These are phyloP conservation scores for Nemopilema nomurai DNA, from an alignment of 30 jellyfish, hydroid and myxozoan genomes.

Conservation along the genomic window DNA sequence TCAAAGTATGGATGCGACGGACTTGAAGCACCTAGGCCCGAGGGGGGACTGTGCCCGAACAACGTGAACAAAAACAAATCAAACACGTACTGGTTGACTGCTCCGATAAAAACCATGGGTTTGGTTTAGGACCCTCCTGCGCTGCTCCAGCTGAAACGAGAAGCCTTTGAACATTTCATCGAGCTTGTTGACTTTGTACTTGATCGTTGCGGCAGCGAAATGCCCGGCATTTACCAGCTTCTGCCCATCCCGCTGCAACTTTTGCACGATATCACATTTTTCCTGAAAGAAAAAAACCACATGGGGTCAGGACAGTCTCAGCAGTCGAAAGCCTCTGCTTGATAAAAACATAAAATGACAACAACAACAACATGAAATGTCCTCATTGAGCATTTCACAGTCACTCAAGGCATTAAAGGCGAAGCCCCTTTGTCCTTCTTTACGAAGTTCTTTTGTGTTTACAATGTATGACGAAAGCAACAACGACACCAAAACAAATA, in stretches of 20 bases:
- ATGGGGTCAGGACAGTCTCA: conserved; percentile 6
- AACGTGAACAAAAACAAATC: background rate
- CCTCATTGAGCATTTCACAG: background rate
- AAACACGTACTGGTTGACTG: conserved; percentile 79
- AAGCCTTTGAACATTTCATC: conserved; percentile 79
- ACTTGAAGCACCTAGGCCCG: background rate
- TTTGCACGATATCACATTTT: conserved; percentile 64
- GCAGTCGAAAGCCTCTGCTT: background rate
- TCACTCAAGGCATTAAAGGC: background rate
- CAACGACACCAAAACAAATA: no score
- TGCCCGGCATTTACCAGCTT: conserved; percentile 89
- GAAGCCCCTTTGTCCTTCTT: background rate
- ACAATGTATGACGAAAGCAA: background rate
- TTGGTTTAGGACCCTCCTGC: conserved; percentile 66
- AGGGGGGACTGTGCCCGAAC: background rate
- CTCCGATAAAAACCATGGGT: conserved; percentile 78
- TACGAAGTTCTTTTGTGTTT: background rate
- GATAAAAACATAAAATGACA: background rate
- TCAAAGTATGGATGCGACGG: no score
- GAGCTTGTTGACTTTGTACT: conserved; percentile 83
- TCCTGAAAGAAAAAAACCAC: conserved; percentile 46
- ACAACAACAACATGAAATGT: background rate
- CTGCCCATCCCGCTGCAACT: conserved; percentile 89
- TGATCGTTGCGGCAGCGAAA: conserved; percentile 88
- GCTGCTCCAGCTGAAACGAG: conserved; percentile 75